These are phyloP conservation scores for Nothura maculosa DNA, from an alignment of 2,797 vertebrate genomes.

Conservation along the genomic window DNA sequence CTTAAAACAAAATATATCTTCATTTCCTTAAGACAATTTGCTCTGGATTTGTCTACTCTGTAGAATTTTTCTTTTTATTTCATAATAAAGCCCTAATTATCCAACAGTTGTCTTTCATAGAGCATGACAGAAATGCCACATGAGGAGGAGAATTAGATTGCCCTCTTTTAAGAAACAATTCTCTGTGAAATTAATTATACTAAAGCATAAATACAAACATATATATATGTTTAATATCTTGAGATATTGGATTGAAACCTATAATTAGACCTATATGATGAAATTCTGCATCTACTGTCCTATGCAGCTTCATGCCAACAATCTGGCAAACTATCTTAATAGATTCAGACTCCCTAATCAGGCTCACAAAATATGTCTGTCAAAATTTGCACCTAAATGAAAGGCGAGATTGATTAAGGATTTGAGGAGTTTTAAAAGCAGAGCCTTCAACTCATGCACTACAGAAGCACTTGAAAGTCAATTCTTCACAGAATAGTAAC, in stretches of 20 bases:
- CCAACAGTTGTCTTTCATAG: not conserved
- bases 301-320: not conserved
- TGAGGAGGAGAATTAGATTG: not conserved
- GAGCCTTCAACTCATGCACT: not conserved
- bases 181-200: not conserved
- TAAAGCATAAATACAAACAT: not conserved
- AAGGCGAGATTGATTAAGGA: not conserved
- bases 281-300: not conserved
- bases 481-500: not conserved
- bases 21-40: not conserved
- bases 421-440: slow-evolving; percentile 28
- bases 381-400: not conserved
- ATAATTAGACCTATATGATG: not conserved
- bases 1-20: not conserved
- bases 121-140: not conserved
- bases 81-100: not conserved
- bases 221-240: not conserved
- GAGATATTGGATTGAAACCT: not conserved
- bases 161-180: not conserved
- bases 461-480: not conserved
- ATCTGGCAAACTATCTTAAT: not conserved
- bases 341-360: not conserved
- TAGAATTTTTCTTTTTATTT: not conserved
- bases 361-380: not conserved
- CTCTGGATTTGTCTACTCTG: not conserved